phyloP scores from a whole-genome alignment of 2,797 vertebrate species.

The Glossophaga mutica region DNA sequence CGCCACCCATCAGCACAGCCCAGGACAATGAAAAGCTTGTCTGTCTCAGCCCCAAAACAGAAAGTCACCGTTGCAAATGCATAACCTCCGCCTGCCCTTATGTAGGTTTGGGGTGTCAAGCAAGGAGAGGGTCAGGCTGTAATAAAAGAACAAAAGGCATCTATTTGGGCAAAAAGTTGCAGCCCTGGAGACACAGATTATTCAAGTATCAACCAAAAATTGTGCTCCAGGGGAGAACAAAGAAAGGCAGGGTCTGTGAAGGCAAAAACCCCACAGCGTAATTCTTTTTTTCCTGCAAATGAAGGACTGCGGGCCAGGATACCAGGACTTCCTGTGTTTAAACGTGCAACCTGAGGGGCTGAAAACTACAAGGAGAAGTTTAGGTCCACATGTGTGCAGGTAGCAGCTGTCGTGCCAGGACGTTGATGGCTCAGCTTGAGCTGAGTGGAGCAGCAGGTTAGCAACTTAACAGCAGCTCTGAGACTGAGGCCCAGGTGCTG shows the following conservation, averaged over 20 bases:
- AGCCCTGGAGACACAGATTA: background rate
- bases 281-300: background rate
- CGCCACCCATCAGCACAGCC: accelerated
- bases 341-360: background rate
- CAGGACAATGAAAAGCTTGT: background rate
- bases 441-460: too few species aligned
- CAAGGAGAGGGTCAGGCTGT: background rate
- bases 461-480: background rate
- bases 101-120: background rate
- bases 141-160: background rate
- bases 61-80: background rate
- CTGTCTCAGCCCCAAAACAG: background rate
- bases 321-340: background rate
- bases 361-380: background rate
- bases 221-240: background rate
- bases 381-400: background rate
- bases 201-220: background rate
- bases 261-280: background rate
- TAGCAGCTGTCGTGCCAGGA: background rate
- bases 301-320: too few species aligned
- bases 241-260: background rate
- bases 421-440: background rate
- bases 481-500: background rate
- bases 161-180: background rate
- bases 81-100: background rate